phyloP scores from a whole-genome alignment of 2,888 invertebrate genomes.

The Mythimna albipuncta region DNA sequence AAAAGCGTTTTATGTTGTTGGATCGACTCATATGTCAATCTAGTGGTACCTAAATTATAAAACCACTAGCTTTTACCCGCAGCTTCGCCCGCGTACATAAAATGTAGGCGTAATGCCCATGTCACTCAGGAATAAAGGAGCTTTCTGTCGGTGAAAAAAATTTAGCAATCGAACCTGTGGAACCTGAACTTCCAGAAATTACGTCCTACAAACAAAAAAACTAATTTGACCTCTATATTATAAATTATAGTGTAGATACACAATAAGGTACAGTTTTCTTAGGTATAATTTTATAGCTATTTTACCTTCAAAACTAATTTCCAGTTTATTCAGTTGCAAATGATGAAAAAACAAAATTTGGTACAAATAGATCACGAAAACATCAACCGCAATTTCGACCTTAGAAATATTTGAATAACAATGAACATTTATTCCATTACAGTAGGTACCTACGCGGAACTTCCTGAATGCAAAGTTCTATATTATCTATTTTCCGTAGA shows the following conservation, averaged over 20 bases:
- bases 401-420: constrained; percentile 39
- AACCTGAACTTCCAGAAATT: no score
- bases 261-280: no score
- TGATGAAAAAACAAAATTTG: not conserved
- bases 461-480: constrained; percentile 39
- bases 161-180: no score
- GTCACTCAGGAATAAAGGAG: no score
- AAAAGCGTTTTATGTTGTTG: not conserved
- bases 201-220: no score
- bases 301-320: not conserved
- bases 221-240: no score
- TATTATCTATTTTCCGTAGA: constrained; percentile 22
- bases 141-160: no score
- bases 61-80: no score
- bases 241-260: no score
- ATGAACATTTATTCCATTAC: constrained; percentile 33
- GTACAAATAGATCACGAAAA: constrained; percentile 14
- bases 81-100: no score
- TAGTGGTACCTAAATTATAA: not conserved
- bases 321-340: not conserved
- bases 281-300: no score
- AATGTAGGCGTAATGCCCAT: no score
- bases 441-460: constrained; percentile 44
- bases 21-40: not conserved
- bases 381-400: constrained; percentile 18